A percentile compares a stretch with the other conserved stretches of the same genome.
phyloP scores from a whole-genome alignment of 2,797 vertebrate species.

The Onychomys arenicola region DNA sequence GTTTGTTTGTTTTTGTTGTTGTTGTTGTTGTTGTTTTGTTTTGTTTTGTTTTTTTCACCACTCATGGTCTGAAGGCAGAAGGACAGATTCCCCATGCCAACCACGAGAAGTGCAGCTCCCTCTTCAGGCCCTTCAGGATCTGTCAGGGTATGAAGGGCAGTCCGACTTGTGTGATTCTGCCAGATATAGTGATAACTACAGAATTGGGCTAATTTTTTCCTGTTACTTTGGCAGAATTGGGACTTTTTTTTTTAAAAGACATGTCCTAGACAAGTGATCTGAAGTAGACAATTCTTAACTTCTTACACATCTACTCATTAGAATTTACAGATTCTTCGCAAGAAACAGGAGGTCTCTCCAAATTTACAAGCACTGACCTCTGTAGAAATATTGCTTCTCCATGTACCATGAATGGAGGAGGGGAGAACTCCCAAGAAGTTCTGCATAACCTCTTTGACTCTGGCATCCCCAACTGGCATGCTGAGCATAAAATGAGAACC shows the following conservation, averaged over 20 bases:
- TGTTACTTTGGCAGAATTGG: background rate
- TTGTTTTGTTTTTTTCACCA: background rate
- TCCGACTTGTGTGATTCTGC: background rate
- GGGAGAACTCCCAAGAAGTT: background rate
- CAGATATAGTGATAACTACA: background rate
- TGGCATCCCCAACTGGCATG: background rate
- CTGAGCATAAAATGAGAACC: background rate
- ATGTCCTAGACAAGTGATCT: constrained; percentile 5
- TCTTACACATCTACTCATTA: constrained; percentile 41
- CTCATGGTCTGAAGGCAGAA: background rate
- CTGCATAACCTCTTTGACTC: background rate
- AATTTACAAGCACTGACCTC: constrained; percentile 1
- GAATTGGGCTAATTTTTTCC: background rate
- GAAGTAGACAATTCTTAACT: background rate
- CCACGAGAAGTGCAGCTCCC: background rate
- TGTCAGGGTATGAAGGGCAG: background rate
- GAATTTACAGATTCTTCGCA: background rate
- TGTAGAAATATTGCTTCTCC: background rate
- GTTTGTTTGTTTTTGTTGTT: too few species aligned
- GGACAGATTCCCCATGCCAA: background rate
- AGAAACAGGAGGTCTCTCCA: constrained; percentile 7
- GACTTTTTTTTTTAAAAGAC: background rate
- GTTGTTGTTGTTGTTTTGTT: too few species aligned
- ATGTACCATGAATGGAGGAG: background rate
- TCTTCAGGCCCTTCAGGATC: background rate